Conservation (phyloP, 2,797 vertebrate genomes). For the Lepilemur septentrionalis region DNA sequence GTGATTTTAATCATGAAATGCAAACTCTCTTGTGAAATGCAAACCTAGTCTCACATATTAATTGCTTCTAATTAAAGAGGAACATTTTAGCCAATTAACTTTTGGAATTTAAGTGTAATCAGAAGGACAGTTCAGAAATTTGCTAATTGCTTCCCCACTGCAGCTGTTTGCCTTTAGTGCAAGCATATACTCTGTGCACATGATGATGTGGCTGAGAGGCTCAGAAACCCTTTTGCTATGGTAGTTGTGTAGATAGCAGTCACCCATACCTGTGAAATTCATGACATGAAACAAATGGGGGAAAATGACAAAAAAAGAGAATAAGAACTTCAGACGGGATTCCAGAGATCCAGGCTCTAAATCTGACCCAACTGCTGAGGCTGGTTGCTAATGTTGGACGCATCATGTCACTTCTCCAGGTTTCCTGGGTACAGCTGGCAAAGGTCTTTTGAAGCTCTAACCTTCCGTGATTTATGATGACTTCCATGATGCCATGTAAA, state of each 20-base stretch:
- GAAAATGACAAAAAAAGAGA: background rate
- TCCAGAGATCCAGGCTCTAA: background rate
- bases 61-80: conserved; percentile 72
- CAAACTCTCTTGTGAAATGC: conserved; percentile 60
- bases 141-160: conserved; percentile 52
- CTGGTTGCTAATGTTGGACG: background rate
- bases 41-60: conserved; percentile 69
- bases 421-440: background rate
- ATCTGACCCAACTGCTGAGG: background rate
- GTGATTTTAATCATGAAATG: conserved; percentile 60
- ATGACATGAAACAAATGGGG: background rate
- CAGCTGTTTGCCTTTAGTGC: background rate
- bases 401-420: background rate
- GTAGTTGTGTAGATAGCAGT: background rate
- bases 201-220: background rate
- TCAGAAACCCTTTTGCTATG: background rate
- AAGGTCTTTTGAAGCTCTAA: background rate
- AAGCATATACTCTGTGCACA: background rate
- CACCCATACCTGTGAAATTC: background rate
- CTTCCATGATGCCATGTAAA: background rate
- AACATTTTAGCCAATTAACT: conserved; percentile 71
- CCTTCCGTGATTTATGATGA: background rate
- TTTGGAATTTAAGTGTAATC: conserved; percentile 66
- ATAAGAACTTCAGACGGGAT: background rate
- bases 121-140: conserved; percentile 60